Conservation (phyloP, 1,140 invertebrate genomes). For the Anadara kagoshimensis region DNA sequence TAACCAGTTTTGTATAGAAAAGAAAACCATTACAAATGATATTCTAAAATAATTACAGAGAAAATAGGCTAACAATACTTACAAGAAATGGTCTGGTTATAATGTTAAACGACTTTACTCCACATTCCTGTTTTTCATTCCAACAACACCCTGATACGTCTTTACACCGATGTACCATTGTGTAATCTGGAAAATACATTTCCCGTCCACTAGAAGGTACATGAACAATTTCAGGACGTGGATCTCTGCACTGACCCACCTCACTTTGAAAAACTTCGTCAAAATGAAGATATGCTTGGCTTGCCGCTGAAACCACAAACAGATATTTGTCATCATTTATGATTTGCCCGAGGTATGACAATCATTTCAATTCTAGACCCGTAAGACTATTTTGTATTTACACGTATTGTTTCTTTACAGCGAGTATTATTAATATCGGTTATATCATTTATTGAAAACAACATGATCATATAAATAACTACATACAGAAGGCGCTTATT, state of each 20-base stretch:
- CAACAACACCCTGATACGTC: slow-evolving; percentile 38
- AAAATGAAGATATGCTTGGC: slow-evolving; percentile 28
- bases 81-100: slow-evolving; percentile 29
- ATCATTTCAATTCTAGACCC: too few species aligned
- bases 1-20: neutral
- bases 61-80: slow-evolving; percentile 2
- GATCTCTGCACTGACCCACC: slow-evolving; percentile 22
- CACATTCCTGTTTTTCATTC: slow-evolving; percentile 30
- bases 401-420: too few species aligned
- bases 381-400: too few species aligned
- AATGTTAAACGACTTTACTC: slow-evolving; percentile 23
- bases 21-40: neutral
- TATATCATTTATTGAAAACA: too few species aligned
- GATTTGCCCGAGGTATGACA: too few species aligned
- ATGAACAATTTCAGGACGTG: slow-evolving; percentile 28
- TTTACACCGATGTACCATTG: slow-evolving; percentile 35
- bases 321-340: too few species aligned
- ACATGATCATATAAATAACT: too few species aligned
- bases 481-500: too few species aligned
- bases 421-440: too few species aligned
- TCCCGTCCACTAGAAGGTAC: slow-evolving; percentile 32
- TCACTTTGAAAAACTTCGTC: slow-evolving; percentile 12
- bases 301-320: slow-evolving; percentile 16
- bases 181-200: slow-evolving; percentile 40
- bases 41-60: neutral